Evolutionary conservation across 2,888 invertebrate species (phyloP), one percentile per base, ranked within the genome.

Genomic region (Oxystoma pomonae): DNA sequence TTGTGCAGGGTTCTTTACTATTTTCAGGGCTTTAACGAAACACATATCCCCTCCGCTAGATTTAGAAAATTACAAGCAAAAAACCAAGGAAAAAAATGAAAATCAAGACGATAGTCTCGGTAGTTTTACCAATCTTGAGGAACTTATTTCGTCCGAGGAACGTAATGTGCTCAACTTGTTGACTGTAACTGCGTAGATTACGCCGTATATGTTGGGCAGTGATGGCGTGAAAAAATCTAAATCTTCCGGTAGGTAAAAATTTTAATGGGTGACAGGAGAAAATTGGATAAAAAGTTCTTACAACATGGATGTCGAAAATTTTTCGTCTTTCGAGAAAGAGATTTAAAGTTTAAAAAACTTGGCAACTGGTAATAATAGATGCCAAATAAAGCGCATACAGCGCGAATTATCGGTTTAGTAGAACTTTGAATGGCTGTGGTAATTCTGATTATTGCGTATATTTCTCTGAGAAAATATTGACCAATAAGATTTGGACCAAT

Each of bases 1-100:
- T n/a, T n/a, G n/a, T n/a, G n/a, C n/a, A n/a, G n/a, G n/a, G n/a
- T n/a, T n/a, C n/a, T n/a, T n/a, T n/a, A n/a, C n/a, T n/a, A n/a
- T n/a, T 88, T 66, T 64, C 35, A 90, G 90, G 70, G 88, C 89
- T 0, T 76, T 90, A 70, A 90, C 89, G 16, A 87, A 87, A 74
- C 89, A 90, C 73, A 85, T 90, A 79, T 87, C 88, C 0, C 87
- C 87, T 1, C 86, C 87, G 1, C 80, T 83, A 59, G 68, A 69
- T 49, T 19, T 57, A 19, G 55, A 53, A 9, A 56, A 62, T 19
- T 49, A 59, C 50, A 50, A 60, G 16, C 19, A 55, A n/a, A 65
- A 62, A 57, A 49, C 50, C 3, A 58, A 64, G 51, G 59, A 65
- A 51, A 58, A 61, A 20, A 63, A 58, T 16, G 53, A 58, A 21